Percentiles rank a stretch among this genome's conserved stretches.
These are phyloP conservation scores for Microctenopoma lineatum DNA, from an alignment of 2,797 vertebrate species.

Conservation along the genomic window DNA sequence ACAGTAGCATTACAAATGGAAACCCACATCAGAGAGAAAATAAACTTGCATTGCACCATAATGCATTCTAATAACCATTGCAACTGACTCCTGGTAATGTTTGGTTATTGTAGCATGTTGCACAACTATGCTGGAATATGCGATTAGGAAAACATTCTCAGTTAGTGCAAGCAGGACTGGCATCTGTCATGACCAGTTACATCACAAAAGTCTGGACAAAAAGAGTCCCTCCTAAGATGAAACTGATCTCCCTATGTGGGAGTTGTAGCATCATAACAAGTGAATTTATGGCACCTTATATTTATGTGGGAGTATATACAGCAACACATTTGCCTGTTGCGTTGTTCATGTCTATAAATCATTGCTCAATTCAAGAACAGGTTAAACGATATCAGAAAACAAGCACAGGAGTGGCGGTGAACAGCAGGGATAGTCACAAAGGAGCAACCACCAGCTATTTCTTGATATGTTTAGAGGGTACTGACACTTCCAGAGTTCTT, in stretches of 20 bases:
- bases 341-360: constrained; percentile 20
- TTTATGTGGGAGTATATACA: constrained; percentile 16
- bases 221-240: constrained; percentile 5
- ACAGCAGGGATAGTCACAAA: constrained; percentile 18
- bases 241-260: constrained; percentile 5
- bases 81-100: constrained; percentile 14
- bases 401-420: background rate
- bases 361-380: constrained; percentile 10
- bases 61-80: background rate
- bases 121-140: background rate
- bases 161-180: constrained; percentile 15
- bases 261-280: constrained; percentile 31
- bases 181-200: constrained; percentile 13
- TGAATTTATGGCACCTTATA: constrained; percentile 19
- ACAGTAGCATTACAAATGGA: constrained; percentile 15
- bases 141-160: constrained; percentile 27
- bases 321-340: constrained; percentile 11
- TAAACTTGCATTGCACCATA: constrained; percentile 22
- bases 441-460: constrained; percentile 19
- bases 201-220: constrained; percentile 13
- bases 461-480: constrained; percentile 21
- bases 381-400: constrained; percentile 12
- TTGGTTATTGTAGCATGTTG: constrained; percentile 9
- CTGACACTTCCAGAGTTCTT: constrained; percentile 19
- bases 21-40: constrained; percentile 31